These are phyloP conservation scores for Scalopus aquaticus DNA, from an alignment of 2,113 vertebrate species.

Conservation along the genomic window DNA sequence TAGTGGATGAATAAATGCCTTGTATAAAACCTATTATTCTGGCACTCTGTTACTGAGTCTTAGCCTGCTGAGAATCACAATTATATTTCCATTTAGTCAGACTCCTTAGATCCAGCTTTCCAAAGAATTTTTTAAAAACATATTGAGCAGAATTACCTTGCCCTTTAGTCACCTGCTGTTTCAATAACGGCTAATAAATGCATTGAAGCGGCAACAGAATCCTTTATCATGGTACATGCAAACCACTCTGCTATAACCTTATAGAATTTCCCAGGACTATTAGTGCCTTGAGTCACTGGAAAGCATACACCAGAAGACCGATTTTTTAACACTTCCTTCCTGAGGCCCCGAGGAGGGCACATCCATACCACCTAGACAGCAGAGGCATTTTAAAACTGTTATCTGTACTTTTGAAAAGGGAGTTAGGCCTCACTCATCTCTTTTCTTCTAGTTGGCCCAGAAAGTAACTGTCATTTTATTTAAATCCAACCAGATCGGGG, in stretches of 20 bases:
- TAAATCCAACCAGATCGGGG: slow-evolving; percentile 38
- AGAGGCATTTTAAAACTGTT: slow-evolving; percentile 21
- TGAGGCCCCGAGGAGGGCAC: background rate
- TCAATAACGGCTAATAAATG: slow-evolving; percentile 52
- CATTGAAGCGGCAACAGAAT: background rate
- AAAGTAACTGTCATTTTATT: background rate
- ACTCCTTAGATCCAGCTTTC: slow-evolving; percentile 4
- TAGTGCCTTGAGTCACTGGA: background rate
- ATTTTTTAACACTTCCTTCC: background rate
- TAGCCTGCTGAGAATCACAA: slow-evolving; percentile 59
- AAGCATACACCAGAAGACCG: background rate
- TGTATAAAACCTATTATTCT: slow-evolving; percentile 51
- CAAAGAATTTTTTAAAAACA: background rate
- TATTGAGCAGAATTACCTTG: background rate
- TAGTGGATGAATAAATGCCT: slow-evolving; percentile 42
- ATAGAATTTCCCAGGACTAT: background rate
- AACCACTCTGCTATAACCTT: background rate
- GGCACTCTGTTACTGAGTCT: slow-evolving; percentile 35
- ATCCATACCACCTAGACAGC: background rate
- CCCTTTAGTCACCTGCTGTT: slow-evolving; percentile 22
- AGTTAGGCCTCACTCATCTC: background rate
- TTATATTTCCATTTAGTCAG: slow-evolving; percentile 10
- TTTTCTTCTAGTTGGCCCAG: slow-evolving; percentile 26
- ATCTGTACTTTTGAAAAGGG: slow-evolving; percentile 17
- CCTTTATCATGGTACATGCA: background rate